Evolutionary conservation across 2,888 invertebrate genomes (phyloP), one percentile per base, ranked within the genome.

Genomic region (Germaria angustata): DNA sequence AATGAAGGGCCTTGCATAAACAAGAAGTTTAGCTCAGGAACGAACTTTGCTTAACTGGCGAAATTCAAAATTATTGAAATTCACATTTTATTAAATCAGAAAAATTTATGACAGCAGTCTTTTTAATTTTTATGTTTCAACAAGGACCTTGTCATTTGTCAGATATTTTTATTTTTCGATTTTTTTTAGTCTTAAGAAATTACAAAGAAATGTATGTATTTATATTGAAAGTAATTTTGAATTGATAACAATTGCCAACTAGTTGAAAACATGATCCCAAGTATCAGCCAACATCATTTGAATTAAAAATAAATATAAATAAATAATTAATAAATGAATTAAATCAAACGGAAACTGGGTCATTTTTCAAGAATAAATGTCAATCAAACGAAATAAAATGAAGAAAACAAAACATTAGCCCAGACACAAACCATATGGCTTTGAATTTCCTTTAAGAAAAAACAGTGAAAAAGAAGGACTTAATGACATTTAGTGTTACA

Each of bases 281-380:
- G 13, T 65, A 65, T 65, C 75, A 66, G 46, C 57, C 55, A 24
- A 24, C 65, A 75, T 46, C 55, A 46, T 65, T 36, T 49, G 57
- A 57, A 76, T 49, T 66, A 49, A 76, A 75, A 75, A 57, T 36
- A 46, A 24, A 75, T 44, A 73, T 9, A 46, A 69, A 46, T 55
- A 68, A 36, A n/a, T 41, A 28, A 28, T 39, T 39, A 57, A 41
- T 4, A 44, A 34, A 22, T 15, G 39, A 39, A 51, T 51, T 20
- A 72, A 72, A 61, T 41, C 36, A 72, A 65, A 75, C 44, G 36
- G 41, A 53, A 76, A 66, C 46, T 57, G 66, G 75, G 75, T 66
- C 20, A 76, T 20, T 46, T 76, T 66, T 66, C 66, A 76, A 66
- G 66, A 57, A 57, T 57, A 76, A 76, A 66, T 66, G 66, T 66